Evolutionary conservation across 2,113 vertebrate genomes (phyloP).

Genomic region (Psilopogon haemacephalus): DNA sequence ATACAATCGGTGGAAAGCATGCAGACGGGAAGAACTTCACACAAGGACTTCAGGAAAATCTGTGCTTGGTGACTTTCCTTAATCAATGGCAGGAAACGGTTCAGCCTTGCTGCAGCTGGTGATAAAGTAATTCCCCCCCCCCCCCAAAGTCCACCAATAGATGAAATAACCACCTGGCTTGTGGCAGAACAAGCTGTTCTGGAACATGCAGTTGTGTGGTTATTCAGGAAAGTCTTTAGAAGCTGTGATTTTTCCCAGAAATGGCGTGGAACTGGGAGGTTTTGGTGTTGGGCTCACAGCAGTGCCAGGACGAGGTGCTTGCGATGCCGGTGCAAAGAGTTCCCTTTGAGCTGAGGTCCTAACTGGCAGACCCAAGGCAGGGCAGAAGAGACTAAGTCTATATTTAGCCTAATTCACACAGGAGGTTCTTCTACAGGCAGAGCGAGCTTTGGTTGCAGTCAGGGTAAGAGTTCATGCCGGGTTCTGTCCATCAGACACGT

Average conservation of each 20-base stretch:
- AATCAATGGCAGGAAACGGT: slow-evolving; percentile 21
- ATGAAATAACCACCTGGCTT: slow-evolving; percentile 30
- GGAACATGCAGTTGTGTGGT: not conserved
- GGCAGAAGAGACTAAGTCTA: not conserved
- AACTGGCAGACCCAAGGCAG: not conserved
- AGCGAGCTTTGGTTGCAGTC: not conserved
- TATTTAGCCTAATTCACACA: not conserved
- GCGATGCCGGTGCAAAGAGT: not conserved
- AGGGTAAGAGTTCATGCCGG: not conserved
- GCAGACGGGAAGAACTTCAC: slow-evolving; percentile 3
- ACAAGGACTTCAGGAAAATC: slow-evolving; percentile 2
- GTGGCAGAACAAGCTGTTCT: slow-evolving; percentile 34
- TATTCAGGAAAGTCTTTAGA: not conserved
- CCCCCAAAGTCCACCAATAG: not conserved
- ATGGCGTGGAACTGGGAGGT: not conserved
- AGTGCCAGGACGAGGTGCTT: not conserved
- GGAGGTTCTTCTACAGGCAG: not conserved
- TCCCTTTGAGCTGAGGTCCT: not conserved
- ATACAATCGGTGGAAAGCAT: not conserved
- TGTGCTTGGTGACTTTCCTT: slow-evolving; percentile 16
- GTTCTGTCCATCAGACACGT: not conserved
- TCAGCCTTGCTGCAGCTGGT: not conserved
- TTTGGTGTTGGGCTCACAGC: not conserved
- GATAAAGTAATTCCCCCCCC: slow-evolving; percentile 43
- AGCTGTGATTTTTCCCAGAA: slow-evolving; percentile 9